These are phyloP conservation scores for Caenorhabditis briggsae DNA, from an alignment of 1,140 invertebrate genomes.

Conservation along the genomic window DNA sequence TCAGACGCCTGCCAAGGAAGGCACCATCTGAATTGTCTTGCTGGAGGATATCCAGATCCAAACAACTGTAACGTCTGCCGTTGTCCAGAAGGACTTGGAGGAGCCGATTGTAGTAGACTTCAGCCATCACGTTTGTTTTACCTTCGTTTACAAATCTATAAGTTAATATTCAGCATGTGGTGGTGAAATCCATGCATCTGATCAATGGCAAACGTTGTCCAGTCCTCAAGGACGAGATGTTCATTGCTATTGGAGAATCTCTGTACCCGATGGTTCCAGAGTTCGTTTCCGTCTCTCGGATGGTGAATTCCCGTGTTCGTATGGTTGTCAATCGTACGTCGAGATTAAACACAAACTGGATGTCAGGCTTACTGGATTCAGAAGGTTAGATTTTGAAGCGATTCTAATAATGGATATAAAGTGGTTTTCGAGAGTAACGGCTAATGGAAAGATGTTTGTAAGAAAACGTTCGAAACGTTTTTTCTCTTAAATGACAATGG, in stretches of 20 bases:
- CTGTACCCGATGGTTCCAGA: constrained; percentile 73
- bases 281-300: constrained; percentile 76
- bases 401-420: not conserved
- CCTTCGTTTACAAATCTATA: not conserved
- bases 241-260: constrained; percentile 77
- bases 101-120: constrained; percentile 73
- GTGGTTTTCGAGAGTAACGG: not conserved
- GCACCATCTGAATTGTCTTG: constrained; percentile 69
- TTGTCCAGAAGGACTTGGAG: constrained; percentile 77
- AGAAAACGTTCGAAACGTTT: not conserved
- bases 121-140: constrained; percentile 73
- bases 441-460: too few relatives aligned
- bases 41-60: constrained; percentile 77
- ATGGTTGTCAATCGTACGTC: constrained; percentile 76
- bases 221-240: constrained; percentile 75
- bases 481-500: too few relatives aligned
- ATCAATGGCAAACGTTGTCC: constrained; percentile 76
- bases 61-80: constrained; percentile 68
- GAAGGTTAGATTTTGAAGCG: constrained; percentile 68
- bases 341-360: constrained; percentile 77
- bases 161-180: constrained; percentile 71
- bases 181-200: constrained; percentile 72
- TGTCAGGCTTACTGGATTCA: constrained; percentile 75
- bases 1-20: constrained; percentile 68
- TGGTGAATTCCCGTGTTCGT: constrained; percentile 77